These are phyloP conservation scores for Scrobipalpa costella DNA, from an alignment of 2,888 invertebrate species.

Conservation along the genomic window DNA sequence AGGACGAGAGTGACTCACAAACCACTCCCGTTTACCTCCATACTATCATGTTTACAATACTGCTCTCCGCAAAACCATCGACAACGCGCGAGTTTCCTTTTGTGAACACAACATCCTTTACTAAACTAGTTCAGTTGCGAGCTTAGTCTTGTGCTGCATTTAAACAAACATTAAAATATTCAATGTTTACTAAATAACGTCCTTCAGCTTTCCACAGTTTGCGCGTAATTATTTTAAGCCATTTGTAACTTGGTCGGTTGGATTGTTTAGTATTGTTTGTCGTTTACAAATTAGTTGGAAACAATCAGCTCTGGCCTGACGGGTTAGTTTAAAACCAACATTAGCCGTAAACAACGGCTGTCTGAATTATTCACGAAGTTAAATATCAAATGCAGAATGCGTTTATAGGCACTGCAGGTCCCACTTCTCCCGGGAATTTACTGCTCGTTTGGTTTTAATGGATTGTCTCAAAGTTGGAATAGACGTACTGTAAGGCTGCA, in stretches of 20 bases:
- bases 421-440: conserved; percentile 16
- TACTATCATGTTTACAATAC: conserved; percentile 18
- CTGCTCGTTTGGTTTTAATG: conserved; percentile 11
- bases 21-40: conserved; percentile 40
- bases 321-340: conserved; percentile 20
- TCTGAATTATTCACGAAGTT: conserved; percentile 24
- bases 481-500: conserved; percentile 11
- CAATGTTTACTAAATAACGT: background rate
- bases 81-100: conserved; percentile 6
- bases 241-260: background rate
- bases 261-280: conserved; percentile 9
- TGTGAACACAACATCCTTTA: conserved; percentile 17
- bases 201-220: background rate
- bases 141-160: background rate
- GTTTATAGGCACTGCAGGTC: conserved; percentile 22
- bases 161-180: background rate
- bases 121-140: conserved; percentile 3
- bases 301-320: conserved; percentile 18
- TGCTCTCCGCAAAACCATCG: background rate
- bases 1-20: conserved; percentile 70
- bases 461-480: conserved; percentile 20
- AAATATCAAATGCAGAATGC: conserved; percentile 27
- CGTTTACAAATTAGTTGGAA: conserved; percentile 17
- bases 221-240: background rate
- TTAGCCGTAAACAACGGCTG: conserved; percentile 20